These are phyloP conservation scores for Whitmania pigra DNA, from an alignment of 1,140 invertebrate species.

Conservation along the genomic window DNA sequence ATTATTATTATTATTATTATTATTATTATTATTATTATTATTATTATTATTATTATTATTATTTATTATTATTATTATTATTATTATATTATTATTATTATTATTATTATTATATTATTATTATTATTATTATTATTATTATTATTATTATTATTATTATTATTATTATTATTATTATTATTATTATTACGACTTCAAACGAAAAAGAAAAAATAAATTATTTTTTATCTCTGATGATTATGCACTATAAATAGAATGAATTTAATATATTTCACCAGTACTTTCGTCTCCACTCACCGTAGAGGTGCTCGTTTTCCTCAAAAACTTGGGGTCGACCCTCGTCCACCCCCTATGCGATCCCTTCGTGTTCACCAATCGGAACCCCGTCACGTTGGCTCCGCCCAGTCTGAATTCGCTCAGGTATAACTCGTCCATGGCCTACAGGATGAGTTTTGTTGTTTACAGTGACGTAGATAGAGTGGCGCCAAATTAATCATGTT, in stretches of 20 bases:
- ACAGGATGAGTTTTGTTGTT: neutral
- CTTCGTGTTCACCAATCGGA: slow-evolving; percentile 12
- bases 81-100: neutral
- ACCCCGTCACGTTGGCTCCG: slow-evolving; percentile 24
- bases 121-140: neutral
- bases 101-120: neutral
- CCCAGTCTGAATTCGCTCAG: slow-evolving; percentile 24
- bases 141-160: neutral
- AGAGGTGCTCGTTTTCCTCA: neutral
- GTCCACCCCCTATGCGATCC: no score
- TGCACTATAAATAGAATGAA: no score
- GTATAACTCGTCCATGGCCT: slow-evolving; percentile 25
- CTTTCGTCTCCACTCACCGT: no score
- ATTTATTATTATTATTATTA: neutral
- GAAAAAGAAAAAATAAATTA: no score
- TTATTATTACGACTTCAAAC: neutral
- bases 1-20: neutral
- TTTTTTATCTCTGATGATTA: no score
- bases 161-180: neutral
- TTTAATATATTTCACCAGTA: no score
- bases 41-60: neutral
- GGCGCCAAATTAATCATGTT: no score
- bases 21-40: neutral
- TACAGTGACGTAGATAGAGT: no score
- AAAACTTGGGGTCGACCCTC: neutral